Base-by-base conservation (phyloP, 2,888 invertebrate genomes). In the Nematopogon swammerdamellus region DNA sequence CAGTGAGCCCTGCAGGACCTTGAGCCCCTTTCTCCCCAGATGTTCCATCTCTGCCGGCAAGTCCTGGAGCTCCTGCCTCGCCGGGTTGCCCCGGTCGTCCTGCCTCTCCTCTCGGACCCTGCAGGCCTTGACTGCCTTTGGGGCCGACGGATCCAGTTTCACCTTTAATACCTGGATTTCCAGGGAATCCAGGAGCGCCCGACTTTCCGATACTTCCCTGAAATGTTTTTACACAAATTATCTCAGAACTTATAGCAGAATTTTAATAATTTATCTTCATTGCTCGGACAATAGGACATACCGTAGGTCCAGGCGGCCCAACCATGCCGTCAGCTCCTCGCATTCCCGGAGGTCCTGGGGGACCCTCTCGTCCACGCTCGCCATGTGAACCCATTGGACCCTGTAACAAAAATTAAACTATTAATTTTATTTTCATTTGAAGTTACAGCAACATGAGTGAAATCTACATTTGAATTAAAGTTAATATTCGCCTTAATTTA, bases 141-240 rank as follows among this genome's bases (percentile, higher is more conserved):
- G 89, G 85, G 0, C 92, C 93, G 50, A 70, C 65, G 47, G 80
- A 61, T 18, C 93, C 93, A 70, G 82, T 83, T 66, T 92, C 92
- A 14, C 92, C 93, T 73, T 92, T 93, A 30, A 85, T 72, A 2
- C 94, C 94, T 19, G 89, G 87, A 54, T 81, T 82, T 25, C 95
- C 95, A 6, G 92, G 90, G 61, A 92, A 91, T 2, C 95, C 95
- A 19, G 92, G 91, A 16, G 91, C 77, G 2, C 94, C 95, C 18
- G 89, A 79, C 71, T 93, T 92, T 1, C 95, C 95, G 48, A 87
- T 73, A 20, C 86, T 82, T 36, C 94, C 94, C 85, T 89, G 55
- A 2, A 64, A 66, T 49, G 50, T 46, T n/a, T n/a, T n/a, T 18
- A n/a, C n/a, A 25, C 25, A 25, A 25, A 25, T 6, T 25, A 25